Conservation (phyloP, 2,888 invertebrate species). For the Ectropis crepuscularia region DNA sequence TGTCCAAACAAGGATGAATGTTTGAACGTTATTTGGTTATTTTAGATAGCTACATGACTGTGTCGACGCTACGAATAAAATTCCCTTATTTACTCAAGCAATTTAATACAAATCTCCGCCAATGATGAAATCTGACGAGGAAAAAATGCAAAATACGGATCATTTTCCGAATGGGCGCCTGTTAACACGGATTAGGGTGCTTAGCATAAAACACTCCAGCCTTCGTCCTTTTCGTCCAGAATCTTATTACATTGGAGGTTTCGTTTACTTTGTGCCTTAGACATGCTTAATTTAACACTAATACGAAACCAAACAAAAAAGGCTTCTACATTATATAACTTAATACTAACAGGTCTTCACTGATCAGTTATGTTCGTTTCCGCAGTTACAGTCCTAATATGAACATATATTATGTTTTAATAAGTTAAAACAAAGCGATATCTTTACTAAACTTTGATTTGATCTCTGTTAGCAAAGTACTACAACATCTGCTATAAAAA, state of each 20-base stretch:
- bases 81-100: slow-evolving; percentile 1
- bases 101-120: slow-evolving; percentile 10
- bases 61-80: background rate
- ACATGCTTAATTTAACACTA: background rate
- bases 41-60: background rate
- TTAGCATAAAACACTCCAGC: slow-evolving; percentile 8
- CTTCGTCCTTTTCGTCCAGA: slow-evolving; percentile 6
- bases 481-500: too few relatives aligned
- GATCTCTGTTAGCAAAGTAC: too few relatives aligned
- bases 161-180: slow-evolving; percentile 15
- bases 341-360: too few relatives aligned
- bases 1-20: too few relatives aligned
- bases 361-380: too few relatives aligned
- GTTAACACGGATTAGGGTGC: slow-evolving; percentile 22
- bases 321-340: background rate
- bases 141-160: slow-evolving; percentile 21
- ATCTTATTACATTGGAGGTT: slow-evolving; percentile 9
- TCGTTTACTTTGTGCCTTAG: background rate
- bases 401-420: too few relatives aligned
- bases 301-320: background rate
- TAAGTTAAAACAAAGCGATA: too few relatives aligned
- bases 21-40: background rate
- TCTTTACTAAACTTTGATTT: too few relatives aligned
- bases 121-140: slow-evolving; percentile 17
- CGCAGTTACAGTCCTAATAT: too few relatives aligned